These are phyloP conservation scores for Ricordea florida DNA, from an alignment of 92 coral and sea anemone genomes.

Conservation along the genomic window DNA sequence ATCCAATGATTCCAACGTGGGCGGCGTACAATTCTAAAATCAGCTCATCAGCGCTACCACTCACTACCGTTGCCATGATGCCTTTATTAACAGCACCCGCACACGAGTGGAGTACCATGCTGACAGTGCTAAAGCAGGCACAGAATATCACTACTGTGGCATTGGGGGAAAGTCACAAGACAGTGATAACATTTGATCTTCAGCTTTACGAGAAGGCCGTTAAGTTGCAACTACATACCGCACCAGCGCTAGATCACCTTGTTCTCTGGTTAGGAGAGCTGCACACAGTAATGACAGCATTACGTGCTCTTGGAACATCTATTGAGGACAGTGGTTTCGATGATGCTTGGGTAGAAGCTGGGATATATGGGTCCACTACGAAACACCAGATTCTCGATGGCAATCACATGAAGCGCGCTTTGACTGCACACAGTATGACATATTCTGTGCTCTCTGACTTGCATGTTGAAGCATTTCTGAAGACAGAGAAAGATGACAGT, in stretches of 20 bases:
- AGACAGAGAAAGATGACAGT: constrained; percentile 16
- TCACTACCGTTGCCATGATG: constrained; percentile 24
- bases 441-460: constrained; percentile 31
- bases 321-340: constrained; percentile 27
- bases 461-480: constrained; percentile 17
- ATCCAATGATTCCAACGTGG: neutral
- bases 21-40: constrained; percentile 2
- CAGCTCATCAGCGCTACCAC: neutral
- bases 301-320: constrained; percentile 23
- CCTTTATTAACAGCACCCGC: constrained; percentile 8
- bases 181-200: constrained; percentile 31
- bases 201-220: constrained; percentile 5
- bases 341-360: constrained; percentile 35
- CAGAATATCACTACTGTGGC: constrained; percentile 24
- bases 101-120: constrained; percentile 16
- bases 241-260: constrained; percentile 6
- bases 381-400: constrained; percentile 26
- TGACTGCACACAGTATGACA: constrained; percentile 34
- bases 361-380: constrained; percentile 19
- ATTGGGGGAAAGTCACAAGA: constrained; percentile 3
- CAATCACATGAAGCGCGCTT: constrained; percentile 21
- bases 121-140: constrained; percentile 28
- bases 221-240: constrained; percentile 2
- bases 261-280: constrained; percentile 8
- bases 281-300: constrained; percentile 18